Base-by-base conservation (phyloP, 2,888 invertebrate genomes). In the Mimas tiliae region DNA sequence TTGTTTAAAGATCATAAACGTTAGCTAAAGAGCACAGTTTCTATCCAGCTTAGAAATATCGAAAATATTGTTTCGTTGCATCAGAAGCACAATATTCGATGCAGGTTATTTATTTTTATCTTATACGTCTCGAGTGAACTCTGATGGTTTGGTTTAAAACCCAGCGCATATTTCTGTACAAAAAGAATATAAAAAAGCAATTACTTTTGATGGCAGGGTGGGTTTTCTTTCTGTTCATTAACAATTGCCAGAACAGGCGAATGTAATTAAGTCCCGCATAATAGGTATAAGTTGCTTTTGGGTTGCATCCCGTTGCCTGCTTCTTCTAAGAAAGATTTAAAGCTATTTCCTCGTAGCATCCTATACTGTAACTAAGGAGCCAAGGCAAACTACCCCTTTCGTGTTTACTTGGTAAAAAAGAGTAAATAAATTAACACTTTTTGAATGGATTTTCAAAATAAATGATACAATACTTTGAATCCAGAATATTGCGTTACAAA, bases 1-100 rank as follows among this genome's bases (percentile, higher is more conserved):
- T 58, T 63, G 63, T 50, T 63, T 63, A 19, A n/a, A 63, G 55
- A 55, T n/a, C 55, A 38, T 16, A 38, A 38, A 58, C 38, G 38
- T 6, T 34, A 33, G n/a, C 33, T 53, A 19, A 19, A 19, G 38
- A 55, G 16, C 6, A 16, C 7, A 50, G 16, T 11, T 19, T 19
- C 9, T 42, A 42, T 16, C n/a, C 7, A 50, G 50, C 19, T 50
- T 50, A 42, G 38, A 16, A 42, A 38, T 38, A 19, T 27, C n/a
- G n/a, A n/a, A 63, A 48, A 63, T 16, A 16, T n/a, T 27, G 11
- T 47, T 47, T 63, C 4, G 12, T 63, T 50, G 50, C 50, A 48
- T 63, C 16, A 48, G n/a, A 48, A n/a, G 47, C 14, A 48, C 19
- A 8, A 7, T 19, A 19, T 50, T 1, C 19, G 9, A 19, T 50